Conservation (phyloP, 2,888 invertebrate species). For the Cheilosia variabilis region DNA sequence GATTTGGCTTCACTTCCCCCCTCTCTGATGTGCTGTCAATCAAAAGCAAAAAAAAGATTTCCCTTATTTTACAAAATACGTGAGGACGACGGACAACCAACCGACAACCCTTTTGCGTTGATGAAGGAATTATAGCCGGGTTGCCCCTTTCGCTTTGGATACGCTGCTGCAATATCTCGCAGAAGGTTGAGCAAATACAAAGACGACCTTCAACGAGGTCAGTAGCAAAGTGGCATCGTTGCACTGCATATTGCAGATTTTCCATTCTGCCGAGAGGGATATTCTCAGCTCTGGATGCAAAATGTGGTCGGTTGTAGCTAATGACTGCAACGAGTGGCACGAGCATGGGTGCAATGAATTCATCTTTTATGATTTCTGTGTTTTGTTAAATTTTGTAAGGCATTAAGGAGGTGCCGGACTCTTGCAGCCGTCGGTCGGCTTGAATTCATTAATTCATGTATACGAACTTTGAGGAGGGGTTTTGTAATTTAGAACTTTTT, state of each 20-base stretch:
- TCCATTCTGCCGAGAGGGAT: constrained; percentile 8
- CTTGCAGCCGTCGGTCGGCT: constrained; percentile 20
- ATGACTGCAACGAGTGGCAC: constrained; percentile 42
- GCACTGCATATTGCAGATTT: constrained; percentile 51
- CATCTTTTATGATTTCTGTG: constrained; percentile 51
- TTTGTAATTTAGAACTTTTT: constrained; percentile 46
- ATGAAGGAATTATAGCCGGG: constrained; percentile 34
- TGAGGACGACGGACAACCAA: constrained; percentile 12
- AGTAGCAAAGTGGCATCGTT: constrained; percentile 67
- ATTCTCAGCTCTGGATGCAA: constrained; percentile 19
- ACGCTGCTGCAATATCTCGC: constrained; percentile 40
- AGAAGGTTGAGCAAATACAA: constrained; percentile 73
- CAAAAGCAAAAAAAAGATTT: constrained; percentile 23
- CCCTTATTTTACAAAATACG: constrained; percentile 9
- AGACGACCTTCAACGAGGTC: constrained; percentile 75
- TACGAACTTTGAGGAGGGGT: background rate
- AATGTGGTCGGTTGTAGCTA: constrained; percentile 49
- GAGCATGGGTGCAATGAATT: constrained; percentile 60
- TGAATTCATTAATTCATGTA: constrained; percentile 44
- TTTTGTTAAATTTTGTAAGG: constrained; percentile 45
- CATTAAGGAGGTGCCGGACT: constrained; percentile 53
- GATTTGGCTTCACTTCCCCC: constrained; percentile 15
- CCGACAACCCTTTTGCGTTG: constrained; percentile 49
- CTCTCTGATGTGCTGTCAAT: constrained; percentile 53
- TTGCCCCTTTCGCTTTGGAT: constrained; percentile 26